Evolutionary conservation across 2,797 vertebrate genomes (phyloP).

Genomic region (Uromys caudimaculatus): DNA sequence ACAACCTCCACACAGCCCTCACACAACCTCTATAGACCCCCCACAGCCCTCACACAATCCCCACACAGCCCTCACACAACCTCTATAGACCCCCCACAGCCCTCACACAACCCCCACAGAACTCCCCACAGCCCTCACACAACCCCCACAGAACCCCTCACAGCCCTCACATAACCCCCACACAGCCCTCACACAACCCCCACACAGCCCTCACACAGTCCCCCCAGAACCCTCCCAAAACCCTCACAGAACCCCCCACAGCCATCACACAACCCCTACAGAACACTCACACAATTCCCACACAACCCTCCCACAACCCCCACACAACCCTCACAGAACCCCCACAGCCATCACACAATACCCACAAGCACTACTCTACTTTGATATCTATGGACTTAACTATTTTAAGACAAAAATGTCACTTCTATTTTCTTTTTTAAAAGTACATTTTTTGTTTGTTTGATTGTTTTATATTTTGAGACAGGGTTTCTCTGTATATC

Average conservation of each 20-base stretch:
- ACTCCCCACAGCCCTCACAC: neutral
- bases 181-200: rapidly evolving
- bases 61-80: no score
- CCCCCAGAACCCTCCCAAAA: neutral
- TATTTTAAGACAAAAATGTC: neutral
- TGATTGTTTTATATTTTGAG: neutral
- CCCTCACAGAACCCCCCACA: neutral
- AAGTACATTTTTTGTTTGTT: neutral
- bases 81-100: no score
- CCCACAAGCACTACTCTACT: neutral
- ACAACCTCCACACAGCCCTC: no score
- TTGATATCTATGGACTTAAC: neutral
- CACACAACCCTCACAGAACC: no score
- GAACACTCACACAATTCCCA: no score
- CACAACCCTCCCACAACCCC: neutral
- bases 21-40: no score
- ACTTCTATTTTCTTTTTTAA: neutral
- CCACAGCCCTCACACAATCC: no score
- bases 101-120: no score
- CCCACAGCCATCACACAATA: neutral
- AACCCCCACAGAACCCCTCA: no score
- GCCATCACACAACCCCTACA: no score
- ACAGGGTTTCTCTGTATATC: neutral
- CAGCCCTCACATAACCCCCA: neutral
- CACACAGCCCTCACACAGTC: neutral